Base-by-base conservation (phyloP, 2,113 vertebrate species). In the Candoia aspera region DNA sequence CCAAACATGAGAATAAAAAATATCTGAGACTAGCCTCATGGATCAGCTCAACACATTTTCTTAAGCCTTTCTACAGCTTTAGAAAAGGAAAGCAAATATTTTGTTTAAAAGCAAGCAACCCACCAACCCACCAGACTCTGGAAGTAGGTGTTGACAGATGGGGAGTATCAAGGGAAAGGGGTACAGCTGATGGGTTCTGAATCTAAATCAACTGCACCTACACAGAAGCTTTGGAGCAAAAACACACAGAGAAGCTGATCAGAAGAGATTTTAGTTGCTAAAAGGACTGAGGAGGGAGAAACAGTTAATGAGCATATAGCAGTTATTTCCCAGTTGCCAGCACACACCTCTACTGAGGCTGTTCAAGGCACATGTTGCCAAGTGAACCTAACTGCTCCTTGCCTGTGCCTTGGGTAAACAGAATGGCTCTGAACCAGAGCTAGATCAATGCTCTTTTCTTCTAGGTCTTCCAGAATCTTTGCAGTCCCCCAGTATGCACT, bases 281-380 rank as follows among this genome's bases (percentile, higher is more conserved):
- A 54, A 0, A 87, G 79, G 84, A 93, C 0, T 4, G 6, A 0
- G 0, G 49, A 60, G 87, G 15, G 62, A 96, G 90, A 88, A 58
- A 94, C 93, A 85, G 57, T 94, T 97, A 96, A 97, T 83, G 96
- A 97, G 95, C 26, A 11, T 89, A 92, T 0, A 33, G 97, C 90
- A 53, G 73, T 88, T 95, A 97, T 97, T 98, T 97, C 97, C 97
- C 95, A 95, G 96, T 97, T 97, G 97, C 97, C 94, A 94, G 95
- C 95, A 96, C 54, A 6, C 87, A 95, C 93, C 95, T 93, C 95
- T 46, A 96, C 90, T 6, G 91, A 60, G 87, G 91, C 93, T 54
- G 68, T 96, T 96, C 95, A 83, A 95, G 96, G 97, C 95, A 96
- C 96, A 96, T 49, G 98, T 97, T 98, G 97, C 98, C 97, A 98